A percentile compares a stretch with the other conserved stretches of the same genome.
Conservation (phyloP, 2,888 invertebrate species). For the Gastracanthus pulcherrimus region DNA sequence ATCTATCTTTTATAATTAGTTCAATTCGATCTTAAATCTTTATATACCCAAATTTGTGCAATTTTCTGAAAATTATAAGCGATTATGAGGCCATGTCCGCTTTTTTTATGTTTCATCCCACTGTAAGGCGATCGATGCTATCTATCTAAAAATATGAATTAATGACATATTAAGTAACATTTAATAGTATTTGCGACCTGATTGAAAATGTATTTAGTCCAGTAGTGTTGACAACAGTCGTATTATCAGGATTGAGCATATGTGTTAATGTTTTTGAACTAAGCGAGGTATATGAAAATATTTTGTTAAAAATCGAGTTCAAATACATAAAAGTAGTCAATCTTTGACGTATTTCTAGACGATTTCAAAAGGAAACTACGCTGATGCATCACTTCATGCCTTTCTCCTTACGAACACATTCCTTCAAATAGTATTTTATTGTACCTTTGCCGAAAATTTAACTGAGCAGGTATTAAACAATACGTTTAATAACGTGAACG, state of each 20-base stretch:
- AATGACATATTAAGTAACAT: neutral
- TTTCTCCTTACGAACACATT: slow-evolving; percentile 1
- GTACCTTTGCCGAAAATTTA: slow-evolving; percentile 11
- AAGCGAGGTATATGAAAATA: neutral
- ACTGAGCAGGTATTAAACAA: slow-evolving; percentile 18
- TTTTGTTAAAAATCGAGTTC: neutral
- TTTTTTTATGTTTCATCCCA: no score
- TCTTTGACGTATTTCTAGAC: neutral
- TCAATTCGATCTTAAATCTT: no score
- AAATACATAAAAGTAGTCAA: neutral
- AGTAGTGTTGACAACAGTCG: slow-evolving; percentile 2
- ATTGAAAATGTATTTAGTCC: slow-evolving; percentile 36
- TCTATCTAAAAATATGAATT: no score
- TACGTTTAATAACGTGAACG: no score
- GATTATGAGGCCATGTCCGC: no score
- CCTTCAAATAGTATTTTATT: slow-evolving; percentile 2
- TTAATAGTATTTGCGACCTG: slow-evolving; percentile 2
- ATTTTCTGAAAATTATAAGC: no score
- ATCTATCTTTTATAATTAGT: no score
- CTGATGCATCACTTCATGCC: neutral
- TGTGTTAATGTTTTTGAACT: slow-evolving; percentile 34
- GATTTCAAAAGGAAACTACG: neutral
- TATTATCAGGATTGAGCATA: slow-evolving; percentile 22
- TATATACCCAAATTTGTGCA: no score
- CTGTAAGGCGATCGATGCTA: no score